These are phyloP conservation scores for Drosophila quinaria DNA, from an alignment of 2,888 invertebrate genomes.

Conservation along the genomic window DNA sequence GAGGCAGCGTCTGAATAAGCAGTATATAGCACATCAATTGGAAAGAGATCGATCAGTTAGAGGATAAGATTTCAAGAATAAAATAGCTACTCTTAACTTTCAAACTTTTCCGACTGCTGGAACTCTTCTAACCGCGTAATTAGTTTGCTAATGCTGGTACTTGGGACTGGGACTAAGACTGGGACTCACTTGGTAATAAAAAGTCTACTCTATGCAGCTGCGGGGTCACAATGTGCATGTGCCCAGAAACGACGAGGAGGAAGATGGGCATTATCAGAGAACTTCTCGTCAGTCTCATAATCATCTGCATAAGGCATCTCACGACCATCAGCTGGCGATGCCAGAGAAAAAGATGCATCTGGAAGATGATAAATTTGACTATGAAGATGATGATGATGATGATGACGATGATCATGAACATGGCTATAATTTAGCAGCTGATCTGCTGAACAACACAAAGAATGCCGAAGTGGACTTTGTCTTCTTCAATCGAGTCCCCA, in stretches of 20 bases:
- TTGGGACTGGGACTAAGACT: conserved; percentile 3
- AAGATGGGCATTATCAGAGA: conserved; percentile 33
- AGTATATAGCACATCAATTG: conserved; percentile 89
- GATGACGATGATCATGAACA: conserved; percentile 38
- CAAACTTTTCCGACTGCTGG: conserved; percentile 30
- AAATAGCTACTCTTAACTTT: conserved; percentile 51
- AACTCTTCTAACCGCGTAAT: conserved; percentile 27
- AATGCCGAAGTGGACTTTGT: conserved; percentile 88
- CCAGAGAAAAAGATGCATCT: conserved; percentile 27
- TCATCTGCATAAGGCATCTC: conserved; percentile 46
- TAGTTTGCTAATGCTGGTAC: conserved; percentile 13
- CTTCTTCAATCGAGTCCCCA: conserved; percentile 96
- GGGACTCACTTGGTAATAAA: conserved; percentile 6
- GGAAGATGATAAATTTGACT: not conserved
- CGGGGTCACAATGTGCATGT: conserved; percentile 59
- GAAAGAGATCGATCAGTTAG: conserved; percentile 40
- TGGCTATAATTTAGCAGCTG: conserved; percentile 61
- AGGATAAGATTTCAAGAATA: conserved; percentile 49
- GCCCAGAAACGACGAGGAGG: conserved; percentile 30
- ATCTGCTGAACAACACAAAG: conserved; percentile 82
- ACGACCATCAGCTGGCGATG: conserved; percentile 59
- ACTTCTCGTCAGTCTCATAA: conserved; percentile 35
- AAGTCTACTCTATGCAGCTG: conserved; percentile 54
- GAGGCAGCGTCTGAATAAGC: conserved; percentile 92
- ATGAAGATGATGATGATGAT: conserved; percentile 12